Evolutionary conservation across 1,140 invertebrate species (phyloP).

Genomic region (Psix sp.): DNA sequence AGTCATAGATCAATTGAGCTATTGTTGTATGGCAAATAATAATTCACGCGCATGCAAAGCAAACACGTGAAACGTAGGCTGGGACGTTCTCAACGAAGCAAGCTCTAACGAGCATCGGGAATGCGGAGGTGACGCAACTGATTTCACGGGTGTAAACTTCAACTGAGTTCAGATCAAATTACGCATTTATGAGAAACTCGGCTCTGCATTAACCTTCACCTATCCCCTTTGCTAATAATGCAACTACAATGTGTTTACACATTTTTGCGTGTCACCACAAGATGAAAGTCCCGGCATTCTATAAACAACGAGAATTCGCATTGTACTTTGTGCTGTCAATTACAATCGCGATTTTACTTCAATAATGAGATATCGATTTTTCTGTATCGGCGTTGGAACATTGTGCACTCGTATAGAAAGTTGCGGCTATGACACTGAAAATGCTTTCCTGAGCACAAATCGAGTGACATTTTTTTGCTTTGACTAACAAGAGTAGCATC

Average conservation of each 20-base stretch:
- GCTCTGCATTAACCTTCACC: conserved; percentile 49
- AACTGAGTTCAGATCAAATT: conserved; percentile 48
- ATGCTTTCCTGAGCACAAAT: conserved; percentile 14
- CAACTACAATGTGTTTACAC: conserved; percentile 27
- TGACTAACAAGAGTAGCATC: not conserved
- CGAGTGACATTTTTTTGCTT: conserved; percentile 21
- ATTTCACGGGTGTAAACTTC: conserved; percentile 54
- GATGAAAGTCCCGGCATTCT: conserved; percentile 40
- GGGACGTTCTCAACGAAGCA: conserved; percentile 29
- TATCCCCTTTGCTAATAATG: conserved; percentile 27
- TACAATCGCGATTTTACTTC: conserved; percentile 39
- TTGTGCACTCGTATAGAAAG: conserved; percentile 22
- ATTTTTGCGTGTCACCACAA: conserved; percentile 45
- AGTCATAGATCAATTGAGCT: too few relatives aligned
- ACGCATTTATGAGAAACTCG: conserved; percentile 48
- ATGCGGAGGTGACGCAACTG: conserved; percentile 54
- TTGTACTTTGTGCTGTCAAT: conserved; percentile 52
- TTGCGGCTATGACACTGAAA: conserved; percentile 3
- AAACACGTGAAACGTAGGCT: conserved; percentile 22
- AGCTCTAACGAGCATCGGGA: conserved; percentile 44
- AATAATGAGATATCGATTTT: conserved; percentile 39
- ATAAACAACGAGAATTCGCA: conserved; percentile 26
- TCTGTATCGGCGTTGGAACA: conserved; percentile 14
- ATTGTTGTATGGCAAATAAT: not conserved
- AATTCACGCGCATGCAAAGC: conserved; percentile 8